Percentiles rank a stretch among this genome's conserved stretches.
phyloP scores from a whole-genome alignment of 2,797 vertebrate genomes.

The Erethizon dorsatum region DNA sequence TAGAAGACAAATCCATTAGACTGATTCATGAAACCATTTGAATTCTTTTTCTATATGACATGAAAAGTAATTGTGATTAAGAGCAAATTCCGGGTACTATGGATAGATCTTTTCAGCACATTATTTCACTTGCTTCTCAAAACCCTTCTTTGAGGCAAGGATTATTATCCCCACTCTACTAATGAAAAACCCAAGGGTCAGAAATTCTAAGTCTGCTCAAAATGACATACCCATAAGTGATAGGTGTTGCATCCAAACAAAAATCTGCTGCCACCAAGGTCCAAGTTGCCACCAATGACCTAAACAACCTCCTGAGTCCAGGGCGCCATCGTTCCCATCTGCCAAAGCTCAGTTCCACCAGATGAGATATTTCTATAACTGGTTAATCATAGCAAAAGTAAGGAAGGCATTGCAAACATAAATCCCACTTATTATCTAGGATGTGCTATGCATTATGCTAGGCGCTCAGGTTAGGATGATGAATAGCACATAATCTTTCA shows the following conservation, averaged over 20 bases:
- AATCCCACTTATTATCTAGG: background rate
- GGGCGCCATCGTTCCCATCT: background rate
- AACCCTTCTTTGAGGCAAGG: background rate
- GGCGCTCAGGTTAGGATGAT: background rate
- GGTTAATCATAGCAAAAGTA: background rate
- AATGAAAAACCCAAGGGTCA: background rate
- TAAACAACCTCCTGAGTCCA: background rate
- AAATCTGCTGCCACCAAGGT: background rate
- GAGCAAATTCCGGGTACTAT: background rate
- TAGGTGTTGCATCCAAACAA: background rate
- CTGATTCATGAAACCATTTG: conserved; percentile 20
- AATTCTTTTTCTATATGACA: background rate
- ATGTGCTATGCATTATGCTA: background rate
- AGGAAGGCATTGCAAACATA: background rate
- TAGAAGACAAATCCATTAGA: conserved; percentile 21
- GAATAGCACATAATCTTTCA: background rate
- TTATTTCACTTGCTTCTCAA: conserved; percentile 32
- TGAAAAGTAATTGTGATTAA: background rate
- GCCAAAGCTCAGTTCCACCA: background rate
- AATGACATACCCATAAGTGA: background rate
- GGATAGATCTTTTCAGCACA: background rate
- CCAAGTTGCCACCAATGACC: background rate
- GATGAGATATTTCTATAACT: background rate
- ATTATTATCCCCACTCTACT: background rate
- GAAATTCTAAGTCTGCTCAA: conserved; percentile 1